Evolutionary conservation across 2,113 vertebrate species (phyloP).

Genomic region (Salvator merianae): DNA sequence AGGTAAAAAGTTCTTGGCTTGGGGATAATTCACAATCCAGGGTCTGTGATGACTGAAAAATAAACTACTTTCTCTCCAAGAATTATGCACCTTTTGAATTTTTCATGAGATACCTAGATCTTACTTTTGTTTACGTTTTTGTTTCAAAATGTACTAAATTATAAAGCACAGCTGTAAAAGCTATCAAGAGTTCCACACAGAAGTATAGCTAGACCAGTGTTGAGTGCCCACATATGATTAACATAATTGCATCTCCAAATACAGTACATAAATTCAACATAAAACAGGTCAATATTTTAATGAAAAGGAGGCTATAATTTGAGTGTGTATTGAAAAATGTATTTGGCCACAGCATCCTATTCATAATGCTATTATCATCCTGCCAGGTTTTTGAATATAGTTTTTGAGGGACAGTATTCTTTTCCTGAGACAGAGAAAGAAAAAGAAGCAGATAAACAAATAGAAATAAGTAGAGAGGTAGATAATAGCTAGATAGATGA

Average conservation of each 20-base stretch:
- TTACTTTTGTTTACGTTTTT: background rate
- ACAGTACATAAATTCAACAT: no score
- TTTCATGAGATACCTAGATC: background rate
- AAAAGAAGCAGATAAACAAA: no score
- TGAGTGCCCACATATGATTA: no score
- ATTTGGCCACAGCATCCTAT: background rate
- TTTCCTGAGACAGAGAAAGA: no score
- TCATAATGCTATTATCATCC: background rate
- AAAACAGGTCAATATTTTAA: background rate
- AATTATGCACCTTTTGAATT: background rate
- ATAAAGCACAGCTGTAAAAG: background rate
- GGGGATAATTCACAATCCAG: background rate
- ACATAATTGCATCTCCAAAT: no score
- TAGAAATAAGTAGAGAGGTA: no score
- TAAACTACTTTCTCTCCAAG: background rate
- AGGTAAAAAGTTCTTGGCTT: no score
- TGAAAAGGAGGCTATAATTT: background rate
- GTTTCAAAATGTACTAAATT: background rate
- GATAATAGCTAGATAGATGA: no score
- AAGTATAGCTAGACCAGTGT: no score
- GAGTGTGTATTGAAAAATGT: no score
- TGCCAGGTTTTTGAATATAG: background rate
- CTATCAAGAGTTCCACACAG: background rate
- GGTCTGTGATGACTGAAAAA: background rate
- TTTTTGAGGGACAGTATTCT: background rate